Evolutionary conservation across 2,888 invertebrate species (phyloP).

Genomic region (Syrista parreyssii): DNA sequence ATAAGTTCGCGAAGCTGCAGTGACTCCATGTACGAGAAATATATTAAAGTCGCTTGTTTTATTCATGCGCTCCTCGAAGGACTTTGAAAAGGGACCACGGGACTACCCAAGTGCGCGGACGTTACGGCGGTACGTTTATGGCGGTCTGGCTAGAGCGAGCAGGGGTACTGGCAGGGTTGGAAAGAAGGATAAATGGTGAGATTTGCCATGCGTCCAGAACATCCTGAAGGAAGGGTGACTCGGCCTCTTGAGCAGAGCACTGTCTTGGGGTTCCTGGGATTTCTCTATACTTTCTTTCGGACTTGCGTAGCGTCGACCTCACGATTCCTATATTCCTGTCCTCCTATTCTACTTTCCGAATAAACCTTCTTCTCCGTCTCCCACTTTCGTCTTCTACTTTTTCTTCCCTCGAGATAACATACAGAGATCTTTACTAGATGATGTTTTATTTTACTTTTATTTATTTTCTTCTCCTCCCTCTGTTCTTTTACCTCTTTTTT

Average conservation of each 20-base stretch:
- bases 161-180: not conserved
- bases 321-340: not conserved
- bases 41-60: constrained; percentile 26
- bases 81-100: not conserved
- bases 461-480: not conserved
- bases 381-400: not conserved
- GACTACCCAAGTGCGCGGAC: constrained; percentile 1
- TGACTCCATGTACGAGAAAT: constrained; percentile 18
- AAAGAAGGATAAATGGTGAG: constrained; percentile 19
- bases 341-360: not conserved
- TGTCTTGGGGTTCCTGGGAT: not conserved
- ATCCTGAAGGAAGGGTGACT: constrained; percentile 18
- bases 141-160: constrained; percentile 13
- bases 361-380: not conserved
- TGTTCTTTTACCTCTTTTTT: not conserved
- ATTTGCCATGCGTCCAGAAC: constrained; percentile 19
- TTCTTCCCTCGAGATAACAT: not conserved
- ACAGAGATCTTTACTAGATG: not conserved
- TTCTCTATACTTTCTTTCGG: not conserved
- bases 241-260: constrained; percentile 5
- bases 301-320: not conserved
- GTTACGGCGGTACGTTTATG: constrained; percentile 19
- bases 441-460: not conserved
- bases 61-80: constrained; percentile 24
- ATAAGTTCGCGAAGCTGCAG: constrained; percentile 9